A percentile compares a stretch with the other conserved stretches of the same genome.
These are phyloP conservation scores for Boloria selene DNA, from an alignment of 2,888 invertebrate species.

Conservation along the genomic window DNA sequence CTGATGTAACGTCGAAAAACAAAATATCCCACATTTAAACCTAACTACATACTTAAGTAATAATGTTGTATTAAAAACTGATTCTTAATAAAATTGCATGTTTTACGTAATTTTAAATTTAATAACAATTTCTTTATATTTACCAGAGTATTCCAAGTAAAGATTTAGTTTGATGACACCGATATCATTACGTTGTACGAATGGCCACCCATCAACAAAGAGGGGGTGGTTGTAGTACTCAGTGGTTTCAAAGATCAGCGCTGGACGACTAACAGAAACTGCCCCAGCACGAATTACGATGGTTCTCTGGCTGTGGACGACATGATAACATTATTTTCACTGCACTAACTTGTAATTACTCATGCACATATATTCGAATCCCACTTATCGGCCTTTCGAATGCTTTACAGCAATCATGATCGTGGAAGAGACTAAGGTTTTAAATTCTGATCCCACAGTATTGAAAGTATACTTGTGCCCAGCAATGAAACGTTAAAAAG, in stretches of 20 bases:
- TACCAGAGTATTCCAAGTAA: conserved; percentile 47
- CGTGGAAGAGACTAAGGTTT: too few species aligned
- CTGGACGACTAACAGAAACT: conserved; percentile 53
- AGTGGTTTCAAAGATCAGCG: conserved; percentile 55
- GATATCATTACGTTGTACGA: conserved; percentile 64
- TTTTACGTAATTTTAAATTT: too few species aligned
- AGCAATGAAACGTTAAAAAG: too few species aligned
- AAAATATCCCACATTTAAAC: not conserved
- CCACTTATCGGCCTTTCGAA: too few species aligned
- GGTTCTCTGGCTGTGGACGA: conserved; percentile 50
- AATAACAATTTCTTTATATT: conserved; percentile 11
- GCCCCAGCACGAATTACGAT: conserved; percentile 57
- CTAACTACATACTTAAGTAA: too few species aligned
- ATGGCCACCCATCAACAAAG: conserved; percentile 44
- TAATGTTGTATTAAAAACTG: too few species aligned
- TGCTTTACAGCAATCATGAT: too few species aligned
- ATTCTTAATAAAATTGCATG: too few species aligned
- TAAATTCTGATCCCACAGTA: too few species aligned
- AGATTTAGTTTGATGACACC: conserved; percentile 54
- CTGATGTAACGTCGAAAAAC: not conserved
- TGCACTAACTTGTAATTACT: not conserved
- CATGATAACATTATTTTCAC: not conserved
- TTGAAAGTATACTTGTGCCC: too few species aligned
- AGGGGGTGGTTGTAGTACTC: conserved; percentile 58
- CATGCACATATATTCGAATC: too few species aligned